A percentile compares a stretch with the other conserved stretches of the same genome.
These are phyloP conservation scores for Epizoanthus stellaris DNA, from an alignment of 92 coral and sea anemone genomes.

Conservation along the genomic window DNA sequence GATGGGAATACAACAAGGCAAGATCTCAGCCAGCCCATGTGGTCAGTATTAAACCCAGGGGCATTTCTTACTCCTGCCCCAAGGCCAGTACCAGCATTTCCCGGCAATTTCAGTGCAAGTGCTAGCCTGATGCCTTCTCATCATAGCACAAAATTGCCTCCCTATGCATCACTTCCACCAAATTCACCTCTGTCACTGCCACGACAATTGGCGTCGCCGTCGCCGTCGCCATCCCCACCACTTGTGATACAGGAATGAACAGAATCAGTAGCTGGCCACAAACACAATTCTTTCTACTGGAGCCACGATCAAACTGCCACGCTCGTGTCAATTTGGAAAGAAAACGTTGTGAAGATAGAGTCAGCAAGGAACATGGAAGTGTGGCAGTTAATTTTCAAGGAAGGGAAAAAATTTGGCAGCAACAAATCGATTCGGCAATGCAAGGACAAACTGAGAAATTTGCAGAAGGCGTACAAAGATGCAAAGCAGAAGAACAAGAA, in stretches of 20 bases:
- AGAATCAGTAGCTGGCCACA: slow-evolving; percentile 15
- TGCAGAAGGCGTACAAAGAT: background rate
- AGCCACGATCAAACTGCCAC: background rate
- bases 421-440: background rate
- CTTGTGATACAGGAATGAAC: background rate
- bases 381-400: too few relatives aligned
- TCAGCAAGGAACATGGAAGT: too few relatives aligned
- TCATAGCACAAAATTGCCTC: background rate
- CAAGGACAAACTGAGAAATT: background rate
- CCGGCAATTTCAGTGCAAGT: background rate
- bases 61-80: background rate
- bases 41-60: background rate
- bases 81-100: background rate
- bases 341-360: too few relatives aligned
- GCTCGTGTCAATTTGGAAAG: too few relatives aligned
- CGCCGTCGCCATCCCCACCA: background rate
- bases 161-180: slow-evolving; percentile 8
- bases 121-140: slow-evolving; percentile 17
- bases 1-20: too few relatives aligned
- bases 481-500: background rate
- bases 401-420: too few relatives aligned
- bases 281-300: slow-evolving; percentile 19
- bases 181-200: slow-evolving; percentile 17
- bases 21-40: background rate
- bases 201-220: background rate